Conservation (phyloP, 2,888 invertebrate genomes). For the Drosophila paramelanica region DNA sequence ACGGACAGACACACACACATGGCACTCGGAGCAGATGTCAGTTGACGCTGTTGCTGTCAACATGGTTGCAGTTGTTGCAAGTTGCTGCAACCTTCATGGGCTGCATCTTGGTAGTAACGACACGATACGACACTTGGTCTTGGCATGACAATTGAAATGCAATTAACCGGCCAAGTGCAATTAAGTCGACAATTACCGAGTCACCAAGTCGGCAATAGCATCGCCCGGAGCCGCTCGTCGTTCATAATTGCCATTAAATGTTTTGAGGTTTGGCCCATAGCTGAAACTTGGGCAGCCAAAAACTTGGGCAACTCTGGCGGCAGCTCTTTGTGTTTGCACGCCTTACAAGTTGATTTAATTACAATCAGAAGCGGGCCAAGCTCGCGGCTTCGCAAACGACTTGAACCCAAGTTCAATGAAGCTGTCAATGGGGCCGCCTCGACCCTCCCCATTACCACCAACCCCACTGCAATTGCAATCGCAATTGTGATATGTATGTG, state of each 20-base stretch:
- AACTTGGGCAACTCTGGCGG: conserved; percentile 39
- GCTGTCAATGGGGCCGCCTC: conserved; percentile 47
- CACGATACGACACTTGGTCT: conserved; percentile 42
- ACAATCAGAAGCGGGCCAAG: conserved; percentile 58
- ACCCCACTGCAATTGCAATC: conserved; percentile 10
- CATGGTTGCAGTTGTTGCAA: conserved; percentile 39
- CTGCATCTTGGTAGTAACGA: conserved; percentile 35
- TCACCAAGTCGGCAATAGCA: conserved; percentile 44
- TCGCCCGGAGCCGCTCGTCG: conserved; percentile 15
- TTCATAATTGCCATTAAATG: conserved; percentile 63
- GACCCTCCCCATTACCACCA: conserved; percentile 12
- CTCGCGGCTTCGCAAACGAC: conserved; percentile 39
- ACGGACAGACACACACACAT: conserved; percentile 50
- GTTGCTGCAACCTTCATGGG: conserved; percentile 63
- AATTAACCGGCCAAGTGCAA: conserved; percentile 77
- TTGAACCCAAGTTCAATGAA: conserved; percentile 76
- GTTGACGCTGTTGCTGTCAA: conserved; percentile 29
- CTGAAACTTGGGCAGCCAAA: conserved; percentile 8
- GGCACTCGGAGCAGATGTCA: conserved; percentile 64
- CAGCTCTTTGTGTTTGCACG: conserved; percentile 33
- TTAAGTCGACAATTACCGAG: conserved; percentile 68
- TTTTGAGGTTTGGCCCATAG: conserved; percentile 26
- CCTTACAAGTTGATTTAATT: conserved; percentile 68
- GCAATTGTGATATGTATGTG: conserved; percentile 2
- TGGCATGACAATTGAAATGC: conserved; percentile 79